Base-by-base conservation (phyloP, 2,797 vertebrate species). In the Champsocephalus esox region DNA sequence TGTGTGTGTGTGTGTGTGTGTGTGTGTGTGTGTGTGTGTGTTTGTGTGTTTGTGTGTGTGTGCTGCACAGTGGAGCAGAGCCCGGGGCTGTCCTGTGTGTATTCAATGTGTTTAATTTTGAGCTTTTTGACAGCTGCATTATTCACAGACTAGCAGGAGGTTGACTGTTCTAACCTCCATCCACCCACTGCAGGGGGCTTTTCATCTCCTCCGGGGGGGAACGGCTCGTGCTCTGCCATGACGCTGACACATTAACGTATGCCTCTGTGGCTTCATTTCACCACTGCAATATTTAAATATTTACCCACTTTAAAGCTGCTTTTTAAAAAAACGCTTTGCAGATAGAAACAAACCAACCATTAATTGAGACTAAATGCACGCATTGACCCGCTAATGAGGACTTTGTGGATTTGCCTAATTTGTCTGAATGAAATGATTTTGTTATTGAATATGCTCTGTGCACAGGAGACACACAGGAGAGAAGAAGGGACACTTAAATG, bases 71-170 rank as follows among this genome's bases (percentile, higher is more conserved):
- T 56, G n/a, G 63, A n/a, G 48, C 70, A 66, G 68, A 70, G 79
- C 82, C 76, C 55, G 28, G 17, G 78, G 83, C 81, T 48, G 67
- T 85, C 73, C 70, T 83, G 70, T 51, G 65, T 82, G 77, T 58
- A 62, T 77, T 83, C 81, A 61, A 19, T 75, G 75, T 83, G 80
- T 87, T 88, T 87, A 83, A 86, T 79, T 75, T 79, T 75, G 65
- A 85, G 84, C 56, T 83, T 78, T 83, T 52, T 88, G 87, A 87
- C 87, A 87, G 87, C 80, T 81, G 77, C 82, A 87, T 87, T 81
- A 83, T 87, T 87, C 84, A 85, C 70, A 66, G 80, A 81, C 68
- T 61, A 86, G 84, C 87, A 79, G 79, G 63, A 74, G 79, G 83
- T 71, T 63, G 83, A 79, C 82, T 81, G 73, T 79, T 88, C 81